Base-by-base conservation (phyloP, 1,140 invertebrate species). In the Drosophila obscura region DNA sequence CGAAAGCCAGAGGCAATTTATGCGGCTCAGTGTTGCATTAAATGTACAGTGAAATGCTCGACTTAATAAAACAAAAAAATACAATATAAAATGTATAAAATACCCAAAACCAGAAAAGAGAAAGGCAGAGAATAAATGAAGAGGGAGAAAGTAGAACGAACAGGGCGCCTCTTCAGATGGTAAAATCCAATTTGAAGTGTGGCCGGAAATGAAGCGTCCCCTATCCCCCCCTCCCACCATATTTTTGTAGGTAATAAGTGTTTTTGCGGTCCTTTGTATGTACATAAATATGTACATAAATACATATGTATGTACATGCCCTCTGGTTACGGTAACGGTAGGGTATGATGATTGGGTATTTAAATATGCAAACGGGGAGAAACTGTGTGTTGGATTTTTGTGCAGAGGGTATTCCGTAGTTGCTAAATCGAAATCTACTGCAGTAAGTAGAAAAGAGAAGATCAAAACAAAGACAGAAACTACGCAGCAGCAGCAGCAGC, bases 1-100 rank as follows among this genome's bases (percentile, higher is more conserved):
- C 73, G 75, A 60, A 39, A 49, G 57, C 60, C 65, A 60, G 58
- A 57, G 63, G 73, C 82, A 85, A 85, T 85, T 87, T 87, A 82
- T 87, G 78, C 75, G 74, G 74, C 82, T 85, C 82, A 87, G 82
- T 87, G 82, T 87, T 87, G 82, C 82, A 87, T 87, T 87, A 87
- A 87, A 87, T 87, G 78, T 87, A 75, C 78, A 87, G 73, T 84
- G 77, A 84, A 84, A 84, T 84, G 81, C 77, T 85, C 78, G 83
- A 87, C 74, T 87, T 87, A 87, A 88, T 87, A 87, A 88, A 85
- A 61, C 51, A 74, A 50, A 56, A 44, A 49, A 58, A 59, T 28
- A 59, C 50, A 49, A 65, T 64, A 66, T 63, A 45, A 65, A 84
- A 85, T 84, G 84, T 77, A 84, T 66, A 76, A 77, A 52, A 59